These are phyloP conservation scores for Podocnemis expansa DNA, from an alignment of 2,113 vertebrate species.

Conservation along the genomic window DNA sequence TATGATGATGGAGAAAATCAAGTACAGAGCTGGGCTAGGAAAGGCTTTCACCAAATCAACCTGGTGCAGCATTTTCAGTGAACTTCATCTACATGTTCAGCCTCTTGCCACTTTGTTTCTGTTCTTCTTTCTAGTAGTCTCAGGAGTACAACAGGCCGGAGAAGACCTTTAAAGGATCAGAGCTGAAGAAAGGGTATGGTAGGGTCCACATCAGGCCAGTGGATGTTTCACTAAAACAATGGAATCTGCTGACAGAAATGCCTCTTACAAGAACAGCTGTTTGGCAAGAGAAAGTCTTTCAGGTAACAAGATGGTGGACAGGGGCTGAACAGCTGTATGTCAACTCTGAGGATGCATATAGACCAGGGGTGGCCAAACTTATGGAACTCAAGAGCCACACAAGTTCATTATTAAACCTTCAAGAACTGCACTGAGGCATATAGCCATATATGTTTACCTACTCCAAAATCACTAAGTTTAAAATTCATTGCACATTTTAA, in stretches of 20 bases:
- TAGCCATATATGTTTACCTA: too few relatives aligned
- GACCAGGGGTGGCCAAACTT: too few relatives aligned
- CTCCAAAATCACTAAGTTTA: too few relatives aligned
- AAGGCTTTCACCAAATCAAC: background rate
- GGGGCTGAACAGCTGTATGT: background rate
- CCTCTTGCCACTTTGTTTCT: too few relatives aligned
- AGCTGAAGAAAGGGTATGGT: background rate
- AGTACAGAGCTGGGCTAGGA: background rate
- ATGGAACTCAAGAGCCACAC: too few relatives aligned
- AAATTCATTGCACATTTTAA: too few relatives aligned
- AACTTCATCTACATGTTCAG: slow-evolving; percentile 13
- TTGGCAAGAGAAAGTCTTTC: background rate
- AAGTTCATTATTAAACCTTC: too few relatives aligned
- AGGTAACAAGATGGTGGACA: slow-evolving; percentile 23
- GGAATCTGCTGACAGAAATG: background rate
- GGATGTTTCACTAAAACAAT: slow-evolving; percentile 3
- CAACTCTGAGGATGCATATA: background rate
- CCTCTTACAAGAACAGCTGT: background rate
- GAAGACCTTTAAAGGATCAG: slow-evolving; percentile 38
- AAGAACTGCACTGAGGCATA: too few relatives aligned
- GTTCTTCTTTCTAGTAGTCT: slow-evolving; percentile 21
- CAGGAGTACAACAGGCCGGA: slow-evolving; percentile 29
- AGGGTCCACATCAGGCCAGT: background rate
- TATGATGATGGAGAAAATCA: slow-evolving; percentile 18
- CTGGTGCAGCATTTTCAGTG: background rate